A percentile compares a stretch with the other conserved stretches of the same genome.
Conservation (phyloP, 2,888 invertebrate genomes). For the Branchinecta sandiegonensis region DNA sequence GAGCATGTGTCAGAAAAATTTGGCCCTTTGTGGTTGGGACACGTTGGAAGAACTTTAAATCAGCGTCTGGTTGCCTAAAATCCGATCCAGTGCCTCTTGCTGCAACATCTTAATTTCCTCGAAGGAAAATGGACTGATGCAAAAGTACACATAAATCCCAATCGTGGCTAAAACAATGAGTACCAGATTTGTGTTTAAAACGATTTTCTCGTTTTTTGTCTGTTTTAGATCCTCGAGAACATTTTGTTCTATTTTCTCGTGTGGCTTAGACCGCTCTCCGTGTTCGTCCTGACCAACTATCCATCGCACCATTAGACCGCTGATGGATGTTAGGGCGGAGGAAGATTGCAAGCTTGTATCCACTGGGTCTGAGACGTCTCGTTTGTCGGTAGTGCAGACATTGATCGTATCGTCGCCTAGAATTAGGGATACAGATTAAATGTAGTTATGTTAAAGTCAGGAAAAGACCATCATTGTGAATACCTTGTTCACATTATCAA, state of each 20-base stretch:
- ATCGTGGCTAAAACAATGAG: not conserved
- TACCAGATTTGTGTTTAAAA: not conserved
- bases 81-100: not conserved
- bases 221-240: constrained; percentile 11
- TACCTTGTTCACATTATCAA: no score
- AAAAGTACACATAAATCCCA: constrained; percentile 7
- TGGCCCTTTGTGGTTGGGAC: no score
- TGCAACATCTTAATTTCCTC: constrained; percentile 8
- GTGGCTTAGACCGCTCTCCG: constrained; percentile 2
- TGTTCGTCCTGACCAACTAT: not conserved
- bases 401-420: no score
- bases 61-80: not conserved
- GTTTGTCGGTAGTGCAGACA: no score
- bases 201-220: not conserved
- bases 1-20: no score
- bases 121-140: not conserved
- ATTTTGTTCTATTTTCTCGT: not conserved
- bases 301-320: not conserved
- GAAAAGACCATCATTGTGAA: no score
- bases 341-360: no score
- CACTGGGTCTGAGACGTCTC: no score
- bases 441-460: no score
- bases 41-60: no score
- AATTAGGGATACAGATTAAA: no score
- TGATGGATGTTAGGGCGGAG: not conserved